Conservation (phyloP, 2,113 vertebrate genomes). For the Pelodiscus sinensis region DNA sequence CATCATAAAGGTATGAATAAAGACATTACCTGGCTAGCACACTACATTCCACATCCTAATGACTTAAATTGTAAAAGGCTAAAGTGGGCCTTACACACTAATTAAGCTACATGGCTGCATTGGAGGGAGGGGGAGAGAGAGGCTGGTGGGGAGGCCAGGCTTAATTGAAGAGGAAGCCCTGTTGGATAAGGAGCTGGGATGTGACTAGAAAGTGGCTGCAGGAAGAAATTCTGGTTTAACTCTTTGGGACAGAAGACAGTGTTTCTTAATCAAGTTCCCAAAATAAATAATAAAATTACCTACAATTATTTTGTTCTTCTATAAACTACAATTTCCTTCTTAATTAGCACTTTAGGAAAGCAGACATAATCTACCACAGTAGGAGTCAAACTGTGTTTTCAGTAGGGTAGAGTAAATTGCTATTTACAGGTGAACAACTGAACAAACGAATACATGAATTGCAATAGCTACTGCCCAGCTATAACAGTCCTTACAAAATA, state of each 20-base stretch:
- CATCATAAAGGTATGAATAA: too few relatives aligned
- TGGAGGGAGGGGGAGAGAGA: too few relatives aligned
- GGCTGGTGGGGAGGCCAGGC: too few relatives aligned
- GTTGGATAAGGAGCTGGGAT: too few relatives aligned
- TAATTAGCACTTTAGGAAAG: conserved; percentile 4
- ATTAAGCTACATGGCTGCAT: too few relatives aligned
- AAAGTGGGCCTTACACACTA: too few relatives aligned
- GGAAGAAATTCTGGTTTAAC: background rate
- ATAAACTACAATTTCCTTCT: conserved; percentile 1
- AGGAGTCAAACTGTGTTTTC: background rate
- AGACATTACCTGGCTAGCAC: too few relatives aligned
- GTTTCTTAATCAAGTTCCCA: background rate
- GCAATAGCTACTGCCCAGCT: background rate
- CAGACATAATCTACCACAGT: background rate
- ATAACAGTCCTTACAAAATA: background rate
- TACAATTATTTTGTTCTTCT: background rate
- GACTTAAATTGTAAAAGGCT: too few relatives aligned
- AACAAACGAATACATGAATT: background rate
- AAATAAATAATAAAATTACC: background rate
- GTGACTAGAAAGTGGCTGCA: background rate
- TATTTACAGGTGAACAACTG: background rate
- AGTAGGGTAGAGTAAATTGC: background rate
- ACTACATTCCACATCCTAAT: too few relatives aligned
- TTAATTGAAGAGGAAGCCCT: too few relatives aligned
- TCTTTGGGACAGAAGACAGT: background rate